phyloP scores from a whole-genome alignment of 2,888 invertebrate genomes.

The Lampropteryx suffumata region DNA sequence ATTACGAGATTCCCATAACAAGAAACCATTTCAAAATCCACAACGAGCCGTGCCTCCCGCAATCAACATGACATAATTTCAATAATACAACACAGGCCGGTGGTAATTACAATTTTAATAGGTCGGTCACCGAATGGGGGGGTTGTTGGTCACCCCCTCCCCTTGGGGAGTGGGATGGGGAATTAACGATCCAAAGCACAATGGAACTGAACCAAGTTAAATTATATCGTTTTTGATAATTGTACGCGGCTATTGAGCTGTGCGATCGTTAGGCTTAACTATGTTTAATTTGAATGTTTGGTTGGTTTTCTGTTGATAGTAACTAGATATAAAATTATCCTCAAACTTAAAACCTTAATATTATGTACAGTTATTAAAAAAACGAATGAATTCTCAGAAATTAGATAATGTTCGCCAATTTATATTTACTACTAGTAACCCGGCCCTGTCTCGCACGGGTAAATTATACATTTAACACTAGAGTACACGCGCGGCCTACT shows the following conservation, averaged over 20 bases:
- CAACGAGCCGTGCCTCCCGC: constrained; percentile 30
- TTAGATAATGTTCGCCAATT: too few relatives aligned
- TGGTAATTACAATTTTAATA: constrained; percentile 77
- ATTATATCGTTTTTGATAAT: constrained; percentile 64
- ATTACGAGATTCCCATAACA: constrained; percentile 1
- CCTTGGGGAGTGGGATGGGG: constrained; percentile 32
- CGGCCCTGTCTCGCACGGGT: too few relatives aligned
- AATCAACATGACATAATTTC: constrained; percentile 67
- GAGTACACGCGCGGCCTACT: too few relatives aligned
- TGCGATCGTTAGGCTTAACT: constrained; percentile 38
- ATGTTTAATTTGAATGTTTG: constrained; percentile 22
- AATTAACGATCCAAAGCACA: constrained; percentile 51
- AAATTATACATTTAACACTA: too few relatives aligned
- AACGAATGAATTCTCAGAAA: too few relatives aligned
- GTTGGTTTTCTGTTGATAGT: neutral
- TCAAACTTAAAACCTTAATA: too few relatives aligned
- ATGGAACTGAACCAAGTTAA: constrained; percentile 62
- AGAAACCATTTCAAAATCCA: constrained; percentile 9
- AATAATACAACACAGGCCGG: constrained; percentile 66
- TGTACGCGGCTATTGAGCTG: constrained; percentile 47
- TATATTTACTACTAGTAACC: too few relatives aligned
- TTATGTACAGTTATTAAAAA: too few relatives aligned
- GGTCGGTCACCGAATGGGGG: constrained; percentile 65
- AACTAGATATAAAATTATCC: too few relatives aligned
- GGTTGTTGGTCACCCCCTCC: constrained; percentile 29